Evolutionary conservation across 2,888 invertebrate genomes (phyloP).

Genomic region (Cacoxenus indagator): DNA sequence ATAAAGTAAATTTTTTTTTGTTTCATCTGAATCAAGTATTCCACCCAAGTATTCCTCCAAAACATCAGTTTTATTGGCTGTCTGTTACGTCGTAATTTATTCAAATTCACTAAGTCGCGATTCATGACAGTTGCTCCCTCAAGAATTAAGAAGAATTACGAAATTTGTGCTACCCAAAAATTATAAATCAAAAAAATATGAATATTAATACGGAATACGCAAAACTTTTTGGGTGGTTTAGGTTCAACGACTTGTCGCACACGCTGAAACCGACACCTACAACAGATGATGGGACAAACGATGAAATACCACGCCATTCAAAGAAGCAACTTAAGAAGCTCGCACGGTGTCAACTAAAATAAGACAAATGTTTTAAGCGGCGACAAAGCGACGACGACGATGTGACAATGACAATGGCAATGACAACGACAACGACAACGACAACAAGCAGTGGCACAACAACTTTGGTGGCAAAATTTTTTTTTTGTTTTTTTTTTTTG

Average conservation of each 20-base stretch:
- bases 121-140: too few relatives aligned
- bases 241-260: constrained; percentile 3
- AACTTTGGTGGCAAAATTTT: constrained; percentile 10
- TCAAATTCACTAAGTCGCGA: too few relatives aligned
- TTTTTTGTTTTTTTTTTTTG: too few relatives aligned
- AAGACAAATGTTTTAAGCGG: constrained; percentile 59
- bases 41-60: too few relatives aligned
- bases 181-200: not conserved
- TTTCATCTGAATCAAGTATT: too few relatives aligned
- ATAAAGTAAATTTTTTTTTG: too few relatives aligned
- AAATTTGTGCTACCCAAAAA: not conserved
- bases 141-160: constrained; percentile 1
- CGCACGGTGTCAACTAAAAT: constrained; percentile 62
- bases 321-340: constrained; percentile 57
- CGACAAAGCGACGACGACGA: constrained; percentile 45
- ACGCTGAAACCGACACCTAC: constrained; percentile 19
- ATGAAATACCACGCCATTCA: not conserved
- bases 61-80: too few relatives aligned
- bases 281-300: not conserved
- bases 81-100: too few relatives aligned
- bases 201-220: not conserved
- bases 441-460: constrained; percentile 22
- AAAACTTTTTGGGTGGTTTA: constrained; percentile 14
- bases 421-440: constrained; percentile 6
- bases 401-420: not conserved